These are phyloP conservation scores for Apamea sordens DNA, from an alignment of 2,888 invertebrate genomes.

Conservation along the genomic window DNA sequence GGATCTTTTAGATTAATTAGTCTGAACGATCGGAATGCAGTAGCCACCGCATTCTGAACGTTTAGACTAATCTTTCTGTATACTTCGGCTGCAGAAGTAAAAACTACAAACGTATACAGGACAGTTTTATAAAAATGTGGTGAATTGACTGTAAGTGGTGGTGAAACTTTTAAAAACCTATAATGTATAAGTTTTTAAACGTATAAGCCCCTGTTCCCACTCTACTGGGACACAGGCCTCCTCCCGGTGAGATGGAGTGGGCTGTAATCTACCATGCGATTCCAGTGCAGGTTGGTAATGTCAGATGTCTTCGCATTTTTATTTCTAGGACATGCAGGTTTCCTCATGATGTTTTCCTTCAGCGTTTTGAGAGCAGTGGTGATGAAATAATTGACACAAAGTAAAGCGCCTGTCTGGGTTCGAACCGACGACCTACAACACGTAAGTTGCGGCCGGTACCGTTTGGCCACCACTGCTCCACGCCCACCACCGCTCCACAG, in stretches of 20 bases:
- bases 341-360: no score
- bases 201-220: not conserved
- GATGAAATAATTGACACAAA: no score
- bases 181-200: no score
- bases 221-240: not conserved
- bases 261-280: not conserved
- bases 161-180: not conserved
- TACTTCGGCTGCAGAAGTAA: not conserved
- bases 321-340: no score
- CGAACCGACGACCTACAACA: no score
- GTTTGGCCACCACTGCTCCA: no score
- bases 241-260: no score
- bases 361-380: no score
- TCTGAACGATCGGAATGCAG: not conserved
- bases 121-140: not conserved
- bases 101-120: not conserved
- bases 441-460: no score
- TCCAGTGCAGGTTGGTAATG: not conserved
- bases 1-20: not conserved
- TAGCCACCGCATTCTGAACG: not conserved
- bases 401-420: no score
- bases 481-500: no score
- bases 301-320: no score
- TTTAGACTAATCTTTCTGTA: not conserved
- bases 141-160: constrained; percentile 7